Evolutionary conservation across 2,113 vertebrate genomes (phyloP).

Genomic region (Melanerpes formicivorus): DNA sequence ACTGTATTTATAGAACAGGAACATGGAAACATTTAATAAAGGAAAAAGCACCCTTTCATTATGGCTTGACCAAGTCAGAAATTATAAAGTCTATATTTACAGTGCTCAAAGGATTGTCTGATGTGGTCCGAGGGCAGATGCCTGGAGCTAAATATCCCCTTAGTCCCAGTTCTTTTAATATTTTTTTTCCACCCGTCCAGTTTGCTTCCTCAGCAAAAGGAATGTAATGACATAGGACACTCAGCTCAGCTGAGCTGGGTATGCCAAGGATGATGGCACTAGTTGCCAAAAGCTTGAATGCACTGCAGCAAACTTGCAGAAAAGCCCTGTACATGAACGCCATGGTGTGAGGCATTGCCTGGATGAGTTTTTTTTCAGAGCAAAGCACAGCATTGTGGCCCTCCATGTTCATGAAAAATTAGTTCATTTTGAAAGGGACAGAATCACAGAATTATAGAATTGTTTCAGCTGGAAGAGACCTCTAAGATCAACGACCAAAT

Average conservation of each 20-base stretch:
- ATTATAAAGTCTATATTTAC: not conserved
- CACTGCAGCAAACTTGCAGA: not conserved
- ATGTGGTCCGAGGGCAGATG: not conserved
- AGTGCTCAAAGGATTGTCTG: not conserved
- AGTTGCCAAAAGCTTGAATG: not conserved
- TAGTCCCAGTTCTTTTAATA: not conserved
- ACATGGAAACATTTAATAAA: conserved; percentile 5
- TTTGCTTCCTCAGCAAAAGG: not conserved
- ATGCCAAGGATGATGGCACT: not conserved
- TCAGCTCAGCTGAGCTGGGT: not conserved
- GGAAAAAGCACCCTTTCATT: conserved; percentile 2
- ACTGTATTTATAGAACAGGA: conserved; percentile 10
- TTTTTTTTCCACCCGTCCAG: not conserved
- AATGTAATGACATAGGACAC: not conserved
- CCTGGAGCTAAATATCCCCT: not conserved
- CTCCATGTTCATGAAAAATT: not conserved
- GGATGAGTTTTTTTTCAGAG: not conserved
- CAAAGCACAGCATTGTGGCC: not conserved
- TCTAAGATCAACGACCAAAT: too few relatives aligned
- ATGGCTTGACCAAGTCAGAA: not conserved
- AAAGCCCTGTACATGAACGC: not conserved
- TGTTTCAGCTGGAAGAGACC: too few relatives aligned
- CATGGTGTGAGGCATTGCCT: fast-evolving
- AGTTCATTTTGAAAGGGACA: not conserved
- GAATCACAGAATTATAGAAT: too few relatives aligned